Conservation (phyloP, 2,113 vertebrate genomes). For the Hiodon alosoides region DNA sequence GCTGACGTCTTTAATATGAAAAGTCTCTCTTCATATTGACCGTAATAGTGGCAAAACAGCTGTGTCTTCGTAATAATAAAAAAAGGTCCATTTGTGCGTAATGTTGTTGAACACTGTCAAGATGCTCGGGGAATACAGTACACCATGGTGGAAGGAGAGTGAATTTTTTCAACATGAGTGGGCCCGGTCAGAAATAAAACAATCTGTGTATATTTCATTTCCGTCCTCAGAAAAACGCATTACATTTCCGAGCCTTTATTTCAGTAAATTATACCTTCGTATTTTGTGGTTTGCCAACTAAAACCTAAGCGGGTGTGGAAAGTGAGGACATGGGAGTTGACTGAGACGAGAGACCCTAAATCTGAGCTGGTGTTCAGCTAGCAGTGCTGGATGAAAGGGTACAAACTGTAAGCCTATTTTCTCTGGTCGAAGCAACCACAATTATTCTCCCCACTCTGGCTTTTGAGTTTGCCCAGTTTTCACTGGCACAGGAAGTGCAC, state of each 20-base stretch:
- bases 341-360: background rate
- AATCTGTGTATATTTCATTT: background rate
- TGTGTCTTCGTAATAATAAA: slow-evolving; percentile 35
- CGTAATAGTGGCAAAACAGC: slow-evolving; percentile 43
- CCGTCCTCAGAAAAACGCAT: background rate
- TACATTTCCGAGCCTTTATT: background rate
- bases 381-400: background rate
- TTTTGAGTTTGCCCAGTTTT: background rate
- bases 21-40: slow-evolving; percentile 31
- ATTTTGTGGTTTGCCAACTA: background rate
- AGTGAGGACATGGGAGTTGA: background rate
- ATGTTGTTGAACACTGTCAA: slow-evolving; percentile 44
- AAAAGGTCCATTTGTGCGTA: slow-evolving; percentile 29
- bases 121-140: slow-evolving; percentile 44
- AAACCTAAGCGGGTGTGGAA: background rate
- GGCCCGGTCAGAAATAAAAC: slow-evolving; percentile 16
- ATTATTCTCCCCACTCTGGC: background rate
- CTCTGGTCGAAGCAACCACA: background rate
- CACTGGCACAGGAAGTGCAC: background rate
- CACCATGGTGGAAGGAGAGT: slow-evolving; percentile 28
- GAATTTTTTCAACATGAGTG: slow-evolving; percentile 48
- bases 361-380: background rate
- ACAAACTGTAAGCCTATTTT: slow-evolving; percentile 12
- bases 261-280: background rate
- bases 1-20: slow-evolving; percentile 37